Base-by-base conservation (phyloP, 2,888 invertebrate genomes). In the Rhamnusium bicolor region DNA sequence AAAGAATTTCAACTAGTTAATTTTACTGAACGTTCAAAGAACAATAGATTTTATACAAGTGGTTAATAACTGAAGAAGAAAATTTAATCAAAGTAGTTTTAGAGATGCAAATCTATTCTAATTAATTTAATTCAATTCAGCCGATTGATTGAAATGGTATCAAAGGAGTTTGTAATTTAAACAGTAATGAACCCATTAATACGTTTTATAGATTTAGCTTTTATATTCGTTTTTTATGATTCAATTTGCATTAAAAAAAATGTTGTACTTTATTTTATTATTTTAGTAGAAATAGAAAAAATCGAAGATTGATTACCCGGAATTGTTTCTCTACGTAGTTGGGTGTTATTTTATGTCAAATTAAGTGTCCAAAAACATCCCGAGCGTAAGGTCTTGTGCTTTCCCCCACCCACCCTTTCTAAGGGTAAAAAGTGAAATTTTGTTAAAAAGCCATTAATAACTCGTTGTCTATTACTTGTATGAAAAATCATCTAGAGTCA, bases 61-160 rank as follows among this genome's bases (percentile, higher is more conserved):
- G 40, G 40, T 61, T 61, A 61, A 60, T 60, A 40, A 21, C 21
- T 10, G 21, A n/a, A 61, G 61, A 12, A 29, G 46, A 40, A 12
- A 29, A 61, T 61, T 61, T 61, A 61, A 61, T 61, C 19, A 61
- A 47, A 61, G 61, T 40, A 46, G 40, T 61, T 40, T 21, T 18
- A 12, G 40, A 0, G 40, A 46, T 19, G 19, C 21, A 21, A 19
- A 61, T 61, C 61, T 40, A 19, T 61, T 19, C 46, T 8, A 46
- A 61, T 61, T 61, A 61, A 40, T 46, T 61, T 19, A 2, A 56
- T 19, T 40, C 60, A 40, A n/a, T 29, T 16, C 16, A 18, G 8
- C 21, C 19, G 40, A 24, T 21, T 47, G 46, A 47, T 46, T 21
- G 46, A 24, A 61, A 40, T n/a, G 18, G 19, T 19, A 51, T 51